Conservation (phyloP, 2,797 vertebrate species). For the Acestrorhynchus altus region DNA sequence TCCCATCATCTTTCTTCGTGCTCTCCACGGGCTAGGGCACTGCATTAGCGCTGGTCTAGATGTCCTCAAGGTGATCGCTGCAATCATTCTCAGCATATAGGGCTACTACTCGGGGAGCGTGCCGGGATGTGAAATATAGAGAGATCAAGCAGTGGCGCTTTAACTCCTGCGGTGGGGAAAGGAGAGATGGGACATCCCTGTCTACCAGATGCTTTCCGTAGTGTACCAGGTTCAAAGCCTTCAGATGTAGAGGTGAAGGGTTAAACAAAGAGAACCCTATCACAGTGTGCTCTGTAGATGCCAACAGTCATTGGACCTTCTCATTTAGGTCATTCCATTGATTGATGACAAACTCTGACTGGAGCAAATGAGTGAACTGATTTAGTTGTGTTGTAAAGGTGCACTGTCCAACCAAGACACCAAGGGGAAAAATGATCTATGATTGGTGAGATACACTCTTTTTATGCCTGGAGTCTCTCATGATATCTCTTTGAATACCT, state of each 20-base stretch:
- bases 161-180: conserved; percentile 36
- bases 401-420: not conserved
- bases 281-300: not conserved
- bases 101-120: conserved; percentile 44
- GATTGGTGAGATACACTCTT: not conserved
- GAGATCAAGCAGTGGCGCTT: conserved; percentile 48
- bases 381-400: conserved; percentile 8
- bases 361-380: not conserved
- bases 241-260: conserved; percentile 38
- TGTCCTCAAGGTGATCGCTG: conserved; percentile 62
- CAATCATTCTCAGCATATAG: conserved; percentile 58
- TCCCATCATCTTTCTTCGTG: conserved; percentile 62
- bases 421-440: conserved; percentile 7
- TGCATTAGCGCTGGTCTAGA: conserved; percentile 58
- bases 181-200: conserved; percentile 18
- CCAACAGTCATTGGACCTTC: conserved; percentile 27
- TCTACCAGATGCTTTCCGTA: not conserved
- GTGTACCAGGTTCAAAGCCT: conserved; percentile 29
- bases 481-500: conserved; percentile 17
- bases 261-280: conserved; percentile 34
- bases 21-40: conserved; percentile 56
- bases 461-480: conserved; percentile 15
- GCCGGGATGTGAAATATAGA: conserved; percentile 52
- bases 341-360: conserved; percentile 21
- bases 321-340: conserved; percentile 4